phyloP scores from a whole-genome alignment of 2,797 vertebrate species.

The Anguilla obscura region DNA sequence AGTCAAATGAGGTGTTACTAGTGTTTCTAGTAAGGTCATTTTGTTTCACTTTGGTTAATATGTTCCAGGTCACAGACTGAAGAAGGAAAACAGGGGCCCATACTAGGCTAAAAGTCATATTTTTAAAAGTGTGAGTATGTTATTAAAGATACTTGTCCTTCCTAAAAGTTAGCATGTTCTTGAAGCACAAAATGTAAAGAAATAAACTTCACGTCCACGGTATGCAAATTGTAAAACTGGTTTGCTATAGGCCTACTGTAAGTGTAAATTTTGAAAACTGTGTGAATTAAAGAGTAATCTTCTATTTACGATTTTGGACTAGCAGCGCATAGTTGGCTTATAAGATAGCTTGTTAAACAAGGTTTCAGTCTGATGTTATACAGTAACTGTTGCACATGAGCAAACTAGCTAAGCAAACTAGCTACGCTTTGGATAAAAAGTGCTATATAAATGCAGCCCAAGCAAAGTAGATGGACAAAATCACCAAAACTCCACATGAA shows the following conservation, averaged over 20 bases:
- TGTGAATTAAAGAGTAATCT: not conserved
- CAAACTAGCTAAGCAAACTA: not conserved
- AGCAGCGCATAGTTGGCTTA: not conserved
- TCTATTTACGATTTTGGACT: not conserved
- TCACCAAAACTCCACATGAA: not conserved
- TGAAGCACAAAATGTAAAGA: not conserved
- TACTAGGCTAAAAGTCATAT: not conserved
- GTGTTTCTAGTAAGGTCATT: slow-evolving; percentile 10
- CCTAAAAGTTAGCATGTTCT: not conserved
- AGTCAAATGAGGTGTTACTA: slow-evolving; percentile 16
- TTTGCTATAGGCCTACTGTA: not conserved
- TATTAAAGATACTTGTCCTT: not conserved
- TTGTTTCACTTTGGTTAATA: not conserved
- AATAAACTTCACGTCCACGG: not conserved
- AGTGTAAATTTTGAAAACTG: not conserved
- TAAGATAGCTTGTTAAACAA: not conserved
- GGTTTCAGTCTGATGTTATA: not conserved
- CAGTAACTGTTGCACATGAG: too few species aligned
- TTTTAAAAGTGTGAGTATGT: not conserved
- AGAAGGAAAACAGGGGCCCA: not conserved
- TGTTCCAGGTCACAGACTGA: slow-evolving; percentile 3
- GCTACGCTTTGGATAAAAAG: too few species aligned
- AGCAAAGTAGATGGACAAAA: not conserved
- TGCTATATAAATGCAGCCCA: not conserved
- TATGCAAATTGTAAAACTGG: not conserved